A percentile compares a stretch with the other conserved stretches of the same genome.
Evolutionary conservation across 2,113 vertebrate species (phyloP).

Genomic region (Plectropomus leopardus): DNA sequence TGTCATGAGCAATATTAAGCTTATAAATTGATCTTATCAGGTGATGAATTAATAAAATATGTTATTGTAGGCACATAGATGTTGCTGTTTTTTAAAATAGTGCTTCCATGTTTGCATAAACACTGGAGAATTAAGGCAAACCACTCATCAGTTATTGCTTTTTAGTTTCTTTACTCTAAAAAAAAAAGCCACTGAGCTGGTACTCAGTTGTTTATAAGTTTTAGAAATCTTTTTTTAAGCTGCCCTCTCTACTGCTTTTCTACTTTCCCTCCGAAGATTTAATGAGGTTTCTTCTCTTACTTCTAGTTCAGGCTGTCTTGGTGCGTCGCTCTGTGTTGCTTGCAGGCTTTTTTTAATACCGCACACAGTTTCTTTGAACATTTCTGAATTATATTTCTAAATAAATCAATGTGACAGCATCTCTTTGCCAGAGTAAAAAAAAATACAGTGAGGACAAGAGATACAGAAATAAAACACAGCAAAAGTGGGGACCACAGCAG

Average conservation of each 20-base stretch:
- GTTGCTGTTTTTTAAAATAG: background rate
- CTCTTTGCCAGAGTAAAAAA: constrained; percentile 1
- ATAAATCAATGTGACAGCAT: constrained; percentile 30
- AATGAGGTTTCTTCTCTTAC: constrained; percentile 29
- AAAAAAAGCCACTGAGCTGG: background rate
- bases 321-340: constrained; percentile 7
- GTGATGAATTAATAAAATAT: constrained; percentile 7
- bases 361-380: constrained; percentile 30
- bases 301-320: constrained; percentile 17
- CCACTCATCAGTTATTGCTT: background rate
- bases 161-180: constrained; percentile 15
- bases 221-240: background rate
- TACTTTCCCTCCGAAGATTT: constrained; percentile 23
- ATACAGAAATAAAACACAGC: background rate
- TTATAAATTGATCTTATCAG: constrained; percentile 21
- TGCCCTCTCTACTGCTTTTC: constrained; percentile 24
- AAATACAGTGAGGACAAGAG: background rate
- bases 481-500: background rate
- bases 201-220: constrained; percentile 1
- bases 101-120: background rate
- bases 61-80: background rate
- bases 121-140: background rate
- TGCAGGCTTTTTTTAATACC: constrained; percentile 5
- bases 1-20: constrained; percentile 14
- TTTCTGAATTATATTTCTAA: constrained; percentile 32